A percentile compares a stretch with the other conserved stretches of the same genome.
These are phyloP conservation scores for Phyllotis vaccarum DNA, from an alignment of 2,797 vertebrate genomes.

Conservation along the genomic window DNA sequence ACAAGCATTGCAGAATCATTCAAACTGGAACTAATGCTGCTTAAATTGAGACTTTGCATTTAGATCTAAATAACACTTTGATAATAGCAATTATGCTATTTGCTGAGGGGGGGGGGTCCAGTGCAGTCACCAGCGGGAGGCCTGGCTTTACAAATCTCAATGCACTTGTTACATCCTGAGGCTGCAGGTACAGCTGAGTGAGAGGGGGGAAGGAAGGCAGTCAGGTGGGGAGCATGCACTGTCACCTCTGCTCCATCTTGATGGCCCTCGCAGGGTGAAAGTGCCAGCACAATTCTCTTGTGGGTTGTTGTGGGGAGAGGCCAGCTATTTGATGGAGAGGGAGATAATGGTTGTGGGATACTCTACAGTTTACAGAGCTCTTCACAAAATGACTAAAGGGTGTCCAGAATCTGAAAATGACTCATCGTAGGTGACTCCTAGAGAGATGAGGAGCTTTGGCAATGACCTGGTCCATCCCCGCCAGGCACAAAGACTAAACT, in stretches of 20 bases:
- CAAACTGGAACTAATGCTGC: background rate
- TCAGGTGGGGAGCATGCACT: background rate
- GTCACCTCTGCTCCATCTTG: background rate
- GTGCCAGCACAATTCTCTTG: background rate
- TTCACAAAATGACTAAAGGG: constrained; percentile 53
- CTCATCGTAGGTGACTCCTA: constrained; percentile 6
- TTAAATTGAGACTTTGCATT: background rate
- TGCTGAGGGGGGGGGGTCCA: background rate
- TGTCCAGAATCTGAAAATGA: constrained; percentile 20
- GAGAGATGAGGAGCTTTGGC: background rate
- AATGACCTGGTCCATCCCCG: background rate
- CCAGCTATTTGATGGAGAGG: background rate
- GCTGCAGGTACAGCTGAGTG: background rate
- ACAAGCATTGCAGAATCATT: too few relatives aligned
- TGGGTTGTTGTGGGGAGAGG: constrained; percentile 49
- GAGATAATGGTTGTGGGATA: constrained; percentile 45
- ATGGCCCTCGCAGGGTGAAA: background rate
- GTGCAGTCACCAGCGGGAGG: background rate
- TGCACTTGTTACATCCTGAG: background rate
- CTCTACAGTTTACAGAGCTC: constrained; percentile 62
- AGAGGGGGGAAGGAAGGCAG: too few relatives aligned
- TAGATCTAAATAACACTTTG: background rate
- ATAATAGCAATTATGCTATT: background rate
- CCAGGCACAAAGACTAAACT: too few relatives aligned
- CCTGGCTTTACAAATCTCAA: fast-evolving